A percentile compares a stretch with the other conserved stretches of the same genome.
Conservation (phyloP, 2,888 invertebrate genomes). For the Oligia latruncula region DNA sequence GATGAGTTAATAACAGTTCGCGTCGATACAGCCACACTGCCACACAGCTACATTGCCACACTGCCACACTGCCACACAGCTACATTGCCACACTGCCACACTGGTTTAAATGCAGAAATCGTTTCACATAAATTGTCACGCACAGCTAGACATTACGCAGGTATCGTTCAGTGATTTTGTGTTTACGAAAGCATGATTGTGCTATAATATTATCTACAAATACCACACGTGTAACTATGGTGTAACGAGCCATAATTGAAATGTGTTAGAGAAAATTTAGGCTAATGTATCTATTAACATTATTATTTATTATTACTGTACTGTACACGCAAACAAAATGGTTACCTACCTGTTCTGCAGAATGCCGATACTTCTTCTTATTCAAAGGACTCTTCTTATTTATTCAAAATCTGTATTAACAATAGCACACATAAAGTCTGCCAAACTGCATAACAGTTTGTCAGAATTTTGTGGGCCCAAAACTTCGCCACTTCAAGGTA, state of each 20-base stretch:
- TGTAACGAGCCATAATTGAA: no score
- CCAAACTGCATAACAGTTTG: no score
- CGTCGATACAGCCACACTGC: neutral
- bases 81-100: neutral
- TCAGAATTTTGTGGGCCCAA: neutral
- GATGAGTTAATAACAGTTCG: neutral
- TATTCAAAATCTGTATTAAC: no score
- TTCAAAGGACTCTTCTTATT: neutral
- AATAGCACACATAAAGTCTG: no score
- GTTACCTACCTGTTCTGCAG: neutral
- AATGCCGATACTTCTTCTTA: neutral
- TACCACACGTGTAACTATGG: neutral
- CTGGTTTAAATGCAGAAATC: neutral
- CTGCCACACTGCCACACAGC: neutral
- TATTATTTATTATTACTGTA: neutral
- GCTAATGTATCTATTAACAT: neutral
- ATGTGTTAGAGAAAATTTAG: neutral
- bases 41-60: no score
- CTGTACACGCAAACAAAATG: neutral
- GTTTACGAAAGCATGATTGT: neutral
- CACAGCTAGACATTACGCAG: conserved; percentile 25
- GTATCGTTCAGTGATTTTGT: conserved; percentile 26
- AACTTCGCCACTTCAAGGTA: neutral
- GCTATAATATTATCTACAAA: neutral
- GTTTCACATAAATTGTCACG: conserved; percentile 22